Base-by-base conservation (phyloP, 2,888 invertebrate species). In the Dugesia japonica region DNA sequence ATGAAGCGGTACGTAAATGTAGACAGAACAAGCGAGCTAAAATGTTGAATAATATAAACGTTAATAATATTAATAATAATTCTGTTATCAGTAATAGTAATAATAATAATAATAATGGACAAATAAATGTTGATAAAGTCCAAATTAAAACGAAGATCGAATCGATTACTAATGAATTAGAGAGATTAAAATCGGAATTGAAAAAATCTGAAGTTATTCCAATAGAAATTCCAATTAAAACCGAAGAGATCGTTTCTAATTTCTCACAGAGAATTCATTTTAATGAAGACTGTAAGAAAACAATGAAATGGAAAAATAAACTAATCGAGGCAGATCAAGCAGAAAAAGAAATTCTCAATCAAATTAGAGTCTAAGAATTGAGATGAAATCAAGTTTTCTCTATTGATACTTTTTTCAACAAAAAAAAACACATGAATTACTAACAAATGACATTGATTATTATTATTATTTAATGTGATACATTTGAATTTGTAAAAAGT, bases 1-100 rank as follows among this genome's bases (percentile, higher is more conserved):
- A 86, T 80, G 85, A 85, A 80, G 86, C 86, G 1, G 85, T 85
- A 1, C 81, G 85, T 77, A 82, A 85, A 79, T 86, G 86, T 79
- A 81, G 86, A 15, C 85, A 85, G 79, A 85, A 85, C 80, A 73
- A 73, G 26, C 31, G 73, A 23, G 73, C 73, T 4, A 28, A 33
- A 73, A 73, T 56, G 56, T n/a, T 56, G 4, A 56, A n/a, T 56
- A 56, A 20, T n/a, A n/a, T n/a, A 1, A 56, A 56, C 56, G 17
- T 9, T 13, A 56, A 56, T 56, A 4, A 56, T 56, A 13, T 56
- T n/a, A n/a, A 4, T 56, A 56, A 4, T n/a, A 56, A 56, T 56
- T 4, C 7, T 7, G 17, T 56, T n/a, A n/a, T 56, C 4, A 56
- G 4, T 56, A 56, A 56, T n/a, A n/a, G 23, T 4, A 4, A 56